These are phyloP conservation scores for Cherax destructor DNA, from an alignment of 1,140 invertebrate genomes.

Conservation along the genomic window DNA sequence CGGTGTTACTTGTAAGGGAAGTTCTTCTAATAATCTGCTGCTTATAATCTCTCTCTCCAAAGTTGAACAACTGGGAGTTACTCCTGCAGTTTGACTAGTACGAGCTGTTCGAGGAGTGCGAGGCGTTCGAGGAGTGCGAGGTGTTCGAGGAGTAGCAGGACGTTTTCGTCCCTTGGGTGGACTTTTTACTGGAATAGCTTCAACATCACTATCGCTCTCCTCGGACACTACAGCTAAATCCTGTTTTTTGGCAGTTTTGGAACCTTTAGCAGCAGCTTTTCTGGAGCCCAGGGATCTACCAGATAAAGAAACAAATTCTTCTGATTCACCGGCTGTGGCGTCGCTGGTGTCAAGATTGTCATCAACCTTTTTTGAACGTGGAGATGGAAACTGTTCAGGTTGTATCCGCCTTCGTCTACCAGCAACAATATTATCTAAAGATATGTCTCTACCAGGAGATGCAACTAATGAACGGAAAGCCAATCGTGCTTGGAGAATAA, in stretches of 20 bases:
- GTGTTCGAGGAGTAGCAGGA: slow-evolving; percentile 17
- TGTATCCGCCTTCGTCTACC: slow-evolving; percentile 57
- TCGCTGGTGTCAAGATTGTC: slow-evolving; percentile 64
- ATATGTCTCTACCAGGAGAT: slow-evolving; percentile 66
- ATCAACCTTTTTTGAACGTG: slow-evolving; percentile 59
- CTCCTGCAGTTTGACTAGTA: background rate
- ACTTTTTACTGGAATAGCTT: slow-evolving; percentile 2
- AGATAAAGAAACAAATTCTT: background rate
- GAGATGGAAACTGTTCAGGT: slow-evolving; percentile 41
- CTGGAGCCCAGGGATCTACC: background rate
- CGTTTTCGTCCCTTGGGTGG: slow-evolving; percentile 22
- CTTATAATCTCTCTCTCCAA: background rate
- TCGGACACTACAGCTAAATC: slow-evolving; percentile 30
- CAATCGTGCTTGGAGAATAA: slow-evolving; percentile 54
- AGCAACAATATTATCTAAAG: slow-evolving; percentile 69
- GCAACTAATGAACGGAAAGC: slow-evolving; percentile 64
- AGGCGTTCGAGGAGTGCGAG: slow-evolving; percentile 28
- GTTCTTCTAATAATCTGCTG: background rate
- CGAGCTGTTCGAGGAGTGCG: background rate
- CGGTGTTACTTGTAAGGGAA: background rate
- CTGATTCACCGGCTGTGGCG: slow-evolving; percentile 38
- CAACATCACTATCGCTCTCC: slow-evolving; percentile 33
- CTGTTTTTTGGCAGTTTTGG: slow-evolving; percentile 6
- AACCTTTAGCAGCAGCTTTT: background rate
- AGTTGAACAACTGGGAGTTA: background rate